A percentile compares a stretch with the other conserved stretches of the same genome.
phyloP scores from a whole-genome alignment of 2,888 invertebrate species.

The Ferdinandea cuprea region DNA sequence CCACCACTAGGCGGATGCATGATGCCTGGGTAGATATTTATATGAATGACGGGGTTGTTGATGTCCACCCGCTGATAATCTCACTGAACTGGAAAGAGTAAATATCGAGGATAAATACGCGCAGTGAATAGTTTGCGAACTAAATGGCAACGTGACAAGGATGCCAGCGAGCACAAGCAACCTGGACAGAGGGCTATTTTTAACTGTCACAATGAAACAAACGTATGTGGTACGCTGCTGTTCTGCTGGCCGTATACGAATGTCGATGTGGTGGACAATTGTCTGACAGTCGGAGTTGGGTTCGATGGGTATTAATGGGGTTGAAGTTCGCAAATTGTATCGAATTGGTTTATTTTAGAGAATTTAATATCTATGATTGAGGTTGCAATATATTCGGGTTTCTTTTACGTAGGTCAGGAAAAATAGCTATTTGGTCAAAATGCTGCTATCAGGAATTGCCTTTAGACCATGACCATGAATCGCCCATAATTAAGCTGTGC shows the following conservation, averaged over 20 bases:
- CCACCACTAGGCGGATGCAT: slow-evolving; percentile 23
- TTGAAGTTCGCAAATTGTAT: slow-evolving; percentile 15
- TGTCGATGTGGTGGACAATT: slow-evolving; percentile 23
- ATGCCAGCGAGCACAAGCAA: slow-evolving; percentile 5
- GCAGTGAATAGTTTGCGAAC: slow-evolving; percentile 59
- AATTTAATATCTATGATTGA: slow-evolving; percentile 18
- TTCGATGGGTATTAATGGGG: slow-evolving; percentile 14
- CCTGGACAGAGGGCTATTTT: slow-evolving; percentile 11
- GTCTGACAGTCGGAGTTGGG: slow-evolving; percentile 31
- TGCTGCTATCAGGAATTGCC: too few relatives aligned
- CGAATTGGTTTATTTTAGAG: slow-evolving; percentile 24
- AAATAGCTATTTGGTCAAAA: too few relatives aligned
- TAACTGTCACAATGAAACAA: slow-evolving; percentile 7
- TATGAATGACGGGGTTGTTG: slow-evolving; percentile 34
- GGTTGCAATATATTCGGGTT: slow-evolving; percentile 13
- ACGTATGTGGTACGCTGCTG: not conserved
- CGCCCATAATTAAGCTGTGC: too few relatives aligned
- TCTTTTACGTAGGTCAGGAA: not conserved
- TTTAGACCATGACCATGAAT: too few relatives aligned
- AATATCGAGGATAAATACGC: slow-evolving; percentile 62
- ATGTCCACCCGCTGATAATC: slow-evolving; percentile 44
- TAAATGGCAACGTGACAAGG: slow-evolving; percentile 52
- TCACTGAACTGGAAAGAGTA: slow-evolving; percentile 38
- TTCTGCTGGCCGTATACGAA: not conserved
- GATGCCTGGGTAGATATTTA: slow-evolving; percentile 42